These are phyloP conservation scores for Orthosia cruda DNA, from an alignment of 2,888 invertebrate species.

Conservation along the genomic window DNA sequence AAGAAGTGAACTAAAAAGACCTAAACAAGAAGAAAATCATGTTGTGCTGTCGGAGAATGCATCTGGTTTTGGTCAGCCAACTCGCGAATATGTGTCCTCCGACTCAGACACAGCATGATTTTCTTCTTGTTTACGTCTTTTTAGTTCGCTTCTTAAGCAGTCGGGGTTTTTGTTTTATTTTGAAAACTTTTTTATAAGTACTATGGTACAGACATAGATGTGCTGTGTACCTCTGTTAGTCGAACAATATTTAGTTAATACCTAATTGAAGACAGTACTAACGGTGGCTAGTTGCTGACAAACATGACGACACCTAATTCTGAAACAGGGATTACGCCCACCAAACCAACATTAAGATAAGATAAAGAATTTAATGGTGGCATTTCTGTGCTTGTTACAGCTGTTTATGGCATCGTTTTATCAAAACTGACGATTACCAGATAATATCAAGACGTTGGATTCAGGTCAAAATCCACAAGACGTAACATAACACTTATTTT, in stretches of 20 bases:
- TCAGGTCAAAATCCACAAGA: background rate
- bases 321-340: background rate
- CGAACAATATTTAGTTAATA: background rate
- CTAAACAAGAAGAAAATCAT: no score
- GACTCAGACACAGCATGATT: no score
- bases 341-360: conserved; percentile 13
- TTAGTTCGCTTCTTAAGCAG: no score
- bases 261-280: background rate
- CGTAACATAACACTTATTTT: background rate
- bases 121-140: no score
- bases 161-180: no score
- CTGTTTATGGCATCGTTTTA: conserved; percentile 15
- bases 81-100: no score
- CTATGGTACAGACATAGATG: background rate
- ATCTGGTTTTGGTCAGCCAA: no score
- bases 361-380: conserved; percentile 12
- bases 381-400: conserved; percentile 6
- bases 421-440: conserved; percentile 12
- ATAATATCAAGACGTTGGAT: conserved; percentile 20
- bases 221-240: background rate
- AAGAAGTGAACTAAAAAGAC: no score
- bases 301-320: conserved; percentile 10
- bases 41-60: no score
- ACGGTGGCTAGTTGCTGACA: background rate
- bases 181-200: no score